These are phyloP conservation scores for Cynocephalus volans DNA, from an alignment of 2,113 vertebrate genomes.

Conservation along the genomic window DNA sequence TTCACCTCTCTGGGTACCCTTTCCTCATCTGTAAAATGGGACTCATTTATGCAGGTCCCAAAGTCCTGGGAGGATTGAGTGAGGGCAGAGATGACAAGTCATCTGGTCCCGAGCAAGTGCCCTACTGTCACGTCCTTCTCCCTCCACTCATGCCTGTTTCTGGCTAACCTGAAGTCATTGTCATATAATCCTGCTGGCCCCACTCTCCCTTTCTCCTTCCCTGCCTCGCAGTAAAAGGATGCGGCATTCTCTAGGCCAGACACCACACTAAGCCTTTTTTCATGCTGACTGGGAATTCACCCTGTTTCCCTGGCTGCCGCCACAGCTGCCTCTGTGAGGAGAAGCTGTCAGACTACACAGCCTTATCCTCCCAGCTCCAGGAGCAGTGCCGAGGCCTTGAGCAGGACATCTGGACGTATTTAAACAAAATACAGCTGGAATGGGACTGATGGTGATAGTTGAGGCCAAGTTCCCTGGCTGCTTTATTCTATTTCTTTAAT, in stretches of 20 bases:
- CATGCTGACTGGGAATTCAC: not conserved
- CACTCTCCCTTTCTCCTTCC: not conserved
- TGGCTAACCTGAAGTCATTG: not conserved
- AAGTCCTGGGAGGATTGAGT: not conserved
- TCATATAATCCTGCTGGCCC: not conserved
- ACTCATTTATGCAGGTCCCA: not conserved
- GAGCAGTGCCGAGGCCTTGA: not conserved
- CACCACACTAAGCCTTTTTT: not conserved
- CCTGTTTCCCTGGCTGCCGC: not conserved
- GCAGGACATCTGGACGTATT: not conserved
- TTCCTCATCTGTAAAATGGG: not conserved
- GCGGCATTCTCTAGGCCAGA: not conserved
- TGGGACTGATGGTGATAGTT: slow-evolving; percentile 24
- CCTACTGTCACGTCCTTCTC: not conserved
- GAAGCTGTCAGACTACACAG: not conserved
- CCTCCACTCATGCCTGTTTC: not conserved
- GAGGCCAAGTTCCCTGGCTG: not conserved
- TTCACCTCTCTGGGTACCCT: not conserved
- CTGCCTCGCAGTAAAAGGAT: not conserved
- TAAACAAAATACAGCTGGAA: not conserved
- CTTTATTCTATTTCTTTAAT: not conserved
- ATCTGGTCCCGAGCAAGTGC: not conserved
- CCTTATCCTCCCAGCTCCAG: not conserved
- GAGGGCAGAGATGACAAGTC: not conserved
- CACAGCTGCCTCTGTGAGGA: not conserved